A percentile compares a stretch with the other conserved stretches of the same genome.
phyloP scores from a whole-genome alignment of 2,888 invertebrate species.

The Quadriops clusia region DNA sequence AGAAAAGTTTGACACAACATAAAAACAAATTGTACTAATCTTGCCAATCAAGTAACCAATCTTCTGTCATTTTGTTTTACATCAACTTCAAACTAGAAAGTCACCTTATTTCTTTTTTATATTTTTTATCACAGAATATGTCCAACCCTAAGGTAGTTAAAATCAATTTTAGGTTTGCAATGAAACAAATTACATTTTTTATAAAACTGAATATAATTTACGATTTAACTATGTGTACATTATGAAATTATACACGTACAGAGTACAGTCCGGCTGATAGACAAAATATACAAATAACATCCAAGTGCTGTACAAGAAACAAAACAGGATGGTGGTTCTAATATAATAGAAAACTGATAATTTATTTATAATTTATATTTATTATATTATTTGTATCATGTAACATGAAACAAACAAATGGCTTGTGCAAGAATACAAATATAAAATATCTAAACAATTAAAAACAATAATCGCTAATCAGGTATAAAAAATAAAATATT shows the following conservation, averaged over 20 bases:
- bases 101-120: too few relatives aligned
- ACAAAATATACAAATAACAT: conserved; percentile 30
- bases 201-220: conserved; percentile 35
- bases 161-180: conserved; percentile 8
- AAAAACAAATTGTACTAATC: too few relatives aligned
- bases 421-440: conserved; percentile 31
- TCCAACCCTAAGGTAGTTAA: too few relatives aligned
- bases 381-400: conserved; percentile 32
- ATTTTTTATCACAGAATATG: too few relatives aligned
- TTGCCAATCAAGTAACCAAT: too few relatives aligned
- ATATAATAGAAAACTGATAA: conserved; percentile 17
- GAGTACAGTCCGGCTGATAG: conserved; percentile 33
- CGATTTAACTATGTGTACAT: conserved; percentile 42
- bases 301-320: conserved; percentile 24
- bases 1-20: too few relatives aligned
- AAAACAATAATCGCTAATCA: conserved; percentile 18
- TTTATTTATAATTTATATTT: conserved; percentile 24
- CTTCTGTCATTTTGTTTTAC: too few relatives aligned
- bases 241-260: conserved; percentile 40
- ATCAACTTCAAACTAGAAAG: too few relatives aligned
- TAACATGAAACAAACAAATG: conserved; percentile 36
- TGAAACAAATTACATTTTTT: conserved; percentile 13
- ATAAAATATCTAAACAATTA: conserved; percentile 25
- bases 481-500: conserved; percentile 32
- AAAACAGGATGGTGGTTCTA: conserved; percentile 12